Base-by-base conservation (phyloP, 2,888 invertebrate genomes). In the Leucozona laternaria region DNA sequence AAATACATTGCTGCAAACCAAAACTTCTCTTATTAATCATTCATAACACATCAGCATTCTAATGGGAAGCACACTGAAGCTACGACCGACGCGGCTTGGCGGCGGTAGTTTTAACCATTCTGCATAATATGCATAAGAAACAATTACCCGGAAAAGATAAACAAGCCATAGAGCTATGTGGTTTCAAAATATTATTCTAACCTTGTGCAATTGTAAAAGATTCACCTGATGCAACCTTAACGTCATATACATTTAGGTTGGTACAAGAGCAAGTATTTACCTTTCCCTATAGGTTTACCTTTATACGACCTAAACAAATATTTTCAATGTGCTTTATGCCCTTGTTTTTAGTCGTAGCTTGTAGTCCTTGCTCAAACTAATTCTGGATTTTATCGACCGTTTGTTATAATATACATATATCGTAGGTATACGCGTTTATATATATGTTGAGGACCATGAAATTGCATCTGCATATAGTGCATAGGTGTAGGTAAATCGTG, bases 141-240 rank as follows among this genome's bases (percentile, higher is more conserved):
- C 68, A 79, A 79, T 83, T 79, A 62, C 13, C 62, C 48, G 48
- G 37, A 48, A 75, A 79, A 70, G 55, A 79, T 75, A 83, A 75
- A 31, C 66, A 64, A 62, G 48, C 64, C 45, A 34, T 40, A 31
- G 15, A 45, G 45, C 17, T 64, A 62, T 11, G 31, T 34, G 31
- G 62, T 55, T 22, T 64, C 22, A 48, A 79, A 79, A 62, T 45
- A 70, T 70, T 70, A 34, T 53, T 75, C 31, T 70, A 70, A 83
- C 83, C 79, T 48, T 79, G 64, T 48, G 4, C 62, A 25, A 50
- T 57, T 53, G 28, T 34, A 53, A 62, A 34, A 53, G 28, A 73
- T 37, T 77, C 53, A 72, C 66, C 57, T 82, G n/a, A n/a, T n/a
- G 20, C 43, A 75, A 60, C 58, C 40, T 25, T 45, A 31, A 53